A percentile compares a stretch with the other conserved stretches of the same genome.
Evolutionary conservation across 2,888 invertebrate genomes (phyloP).

Genomic region (Agonopterix arenella): DNA sequence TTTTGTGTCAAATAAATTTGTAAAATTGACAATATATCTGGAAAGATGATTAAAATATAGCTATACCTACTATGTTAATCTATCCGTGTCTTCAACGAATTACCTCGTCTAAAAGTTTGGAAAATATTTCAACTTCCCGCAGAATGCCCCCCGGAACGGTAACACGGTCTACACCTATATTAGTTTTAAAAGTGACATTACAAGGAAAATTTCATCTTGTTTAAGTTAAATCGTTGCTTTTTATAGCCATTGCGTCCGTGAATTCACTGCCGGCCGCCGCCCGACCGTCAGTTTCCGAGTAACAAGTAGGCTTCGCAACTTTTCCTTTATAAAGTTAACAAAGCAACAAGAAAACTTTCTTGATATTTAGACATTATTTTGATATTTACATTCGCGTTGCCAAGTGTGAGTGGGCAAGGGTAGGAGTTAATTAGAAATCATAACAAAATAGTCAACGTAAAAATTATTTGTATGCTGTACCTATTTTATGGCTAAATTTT

Average conservation of each 20-base stretch:
- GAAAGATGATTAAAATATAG: too few relatives aligned
- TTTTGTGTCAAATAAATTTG: too few relatives aligned
- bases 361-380: neutral
- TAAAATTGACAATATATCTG: too few relatives aligned
- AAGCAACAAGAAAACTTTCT: neutral
- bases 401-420: too few relatives aligned
- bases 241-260: constrained; percentile 33
- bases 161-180: constrained; percentile 20
- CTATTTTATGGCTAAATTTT: too few relatives aligned
- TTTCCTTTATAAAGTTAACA: constrained; percentile 5
- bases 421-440: too few relatives aligned
- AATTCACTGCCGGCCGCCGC: constrained; percentile 18
- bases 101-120: constrained; percentile 17
- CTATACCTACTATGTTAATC: too few relatives aligned
- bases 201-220: constrained; percentile 46
- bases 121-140: constrained; percentile 25
- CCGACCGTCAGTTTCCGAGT: neutral
- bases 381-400: too few relatives aligned
- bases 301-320: neutral
- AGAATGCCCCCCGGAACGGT: neutral
- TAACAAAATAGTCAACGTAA: too few relatives aligned
- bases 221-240: constrained; percentile 49
- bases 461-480: too few relatives aligned
- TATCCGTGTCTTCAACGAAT: constrained; percentile 13
- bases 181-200: constrained; percentile 44